Percentiles rank a stretch among this genome's conserved stretches.
These are phyloP conservation scores for Zeus faber DNA, from an alignment of 2,113 vertebrate species.

Conservation along the genomic window DNA sequence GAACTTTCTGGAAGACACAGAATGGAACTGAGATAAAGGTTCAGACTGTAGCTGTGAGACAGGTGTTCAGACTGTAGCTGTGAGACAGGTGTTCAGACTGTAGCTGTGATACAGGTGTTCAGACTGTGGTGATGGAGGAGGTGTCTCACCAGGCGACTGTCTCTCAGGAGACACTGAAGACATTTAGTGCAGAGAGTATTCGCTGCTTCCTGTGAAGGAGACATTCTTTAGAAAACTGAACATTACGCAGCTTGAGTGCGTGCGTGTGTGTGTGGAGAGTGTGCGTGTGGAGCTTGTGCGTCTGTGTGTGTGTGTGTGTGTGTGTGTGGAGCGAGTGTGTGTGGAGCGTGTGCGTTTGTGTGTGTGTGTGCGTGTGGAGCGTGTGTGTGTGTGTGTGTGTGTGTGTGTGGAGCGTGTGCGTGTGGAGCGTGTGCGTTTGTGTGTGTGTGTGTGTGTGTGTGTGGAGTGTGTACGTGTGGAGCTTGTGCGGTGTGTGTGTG, in stretches of 20 bases:
- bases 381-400: too few relatives aligned
- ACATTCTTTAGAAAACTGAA: slow-evolving; percentile 19
- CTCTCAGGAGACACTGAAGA: slow-evolving; percentile 92
- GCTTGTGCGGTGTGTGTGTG: too few relatives aligned
- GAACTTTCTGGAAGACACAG: slow-evolving; percentile 78
- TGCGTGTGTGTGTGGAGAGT: too few relatives aligned
- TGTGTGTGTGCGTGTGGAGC: too few relatives aligned
- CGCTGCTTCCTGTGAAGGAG: slow-evolving; percentile 82
- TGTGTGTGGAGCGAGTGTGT: too few relatives aligned
- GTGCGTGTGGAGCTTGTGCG: too few relatives aligned
- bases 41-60: background rate
- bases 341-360: too few relatives aligned
- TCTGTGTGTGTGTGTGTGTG: too few relatives aligned
- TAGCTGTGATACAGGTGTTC: background rate
- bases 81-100: background rate
- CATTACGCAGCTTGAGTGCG: background rate
- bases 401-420: too few relatives aligned
- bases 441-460: too few relatives aligned
- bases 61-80: background rate
- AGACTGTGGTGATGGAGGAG: background rate
- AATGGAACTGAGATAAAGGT: background rate
- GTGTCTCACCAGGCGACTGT: slow-evolving; percentile 87
- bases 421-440: too few relatives aligned
- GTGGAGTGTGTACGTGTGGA: too few relatives aligned
- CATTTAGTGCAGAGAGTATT: slow-evolving; percentile 93